These are phyloP conservation scores for Vannuccia rotundouncinata DNA, from an alignment of 2,888 invertebrate species.

Conservation along the genomic window DNA sequence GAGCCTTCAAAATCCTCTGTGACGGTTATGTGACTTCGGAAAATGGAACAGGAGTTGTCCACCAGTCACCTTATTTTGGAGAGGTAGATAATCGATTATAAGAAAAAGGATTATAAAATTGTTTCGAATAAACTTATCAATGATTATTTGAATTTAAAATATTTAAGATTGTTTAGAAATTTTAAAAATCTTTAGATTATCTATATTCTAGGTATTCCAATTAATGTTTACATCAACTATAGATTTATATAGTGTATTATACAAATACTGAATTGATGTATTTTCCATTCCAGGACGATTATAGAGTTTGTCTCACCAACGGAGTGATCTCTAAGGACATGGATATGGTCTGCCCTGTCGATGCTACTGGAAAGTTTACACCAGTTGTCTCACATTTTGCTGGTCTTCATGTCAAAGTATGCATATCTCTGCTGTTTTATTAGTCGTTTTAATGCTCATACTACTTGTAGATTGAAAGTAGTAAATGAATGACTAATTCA, in stretches of 20 bases:
- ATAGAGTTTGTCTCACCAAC: conserved; percentile 64
- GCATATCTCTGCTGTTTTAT: conserved; percentile 45
- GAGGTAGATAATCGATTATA: conserved; percentile 58
- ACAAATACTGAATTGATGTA: too few relatives aligned
- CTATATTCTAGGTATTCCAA: too few relatives aligned
- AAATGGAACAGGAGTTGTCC: conserved; percentile 93
- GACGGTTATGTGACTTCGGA: conserved; percentile 91
- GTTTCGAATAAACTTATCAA: not conserved
- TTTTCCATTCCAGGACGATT: conserved; percentile 71
- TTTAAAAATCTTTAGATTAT: too few relatives aligned
- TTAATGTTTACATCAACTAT: too few relatives aligned
- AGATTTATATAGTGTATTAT: too few relatives aligned
- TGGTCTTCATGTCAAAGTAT: conserved; percentile 77
- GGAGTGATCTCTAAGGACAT: conserved; percentile 76
- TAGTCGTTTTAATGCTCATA: not conserved
- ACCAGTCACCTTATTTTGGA: conserved; percentile 97
- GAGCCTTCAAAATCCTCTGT: conserved; percentile 74
- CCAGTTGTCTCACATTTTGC: conserved; percentile 76
- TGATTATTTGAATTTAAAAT: too few relatives aligned
- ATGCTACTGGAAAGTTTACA: conserved; percentile 79
- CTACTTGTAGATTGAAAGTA: not conserved
- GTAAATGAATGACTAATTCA: not conserved
- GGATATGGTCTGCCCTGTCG: conserved; percentile 81
- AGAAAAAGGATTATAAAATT: not conserved
- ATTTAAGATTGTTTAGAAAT: too few relatives aligned